Conservation (phyloP, 2,797 vertebrate species). For the Catamblyrhynchus diadema region DNA sequence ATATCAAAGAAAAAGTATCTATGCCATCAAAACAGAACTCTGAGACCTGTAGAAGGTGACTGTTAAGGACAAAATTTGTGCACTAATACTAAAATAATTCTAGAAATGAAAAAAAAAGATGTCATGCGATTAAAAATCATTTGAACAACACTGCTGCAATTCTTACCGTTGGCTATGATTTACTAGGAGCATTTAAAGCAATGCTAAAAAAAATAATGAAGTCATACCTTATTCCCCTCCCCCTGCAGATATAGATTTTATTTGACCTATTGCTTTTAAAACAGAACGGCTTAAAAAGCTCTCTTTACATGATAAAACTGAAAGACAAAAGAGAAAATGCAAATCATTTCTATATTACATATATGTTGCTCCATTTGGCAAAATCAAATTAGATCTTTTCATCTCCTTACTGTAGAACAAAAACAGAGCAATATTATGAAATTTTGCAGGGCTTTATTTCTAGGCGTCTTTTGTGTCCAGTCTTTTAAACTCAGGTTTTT, state of each 20-base stretch:
- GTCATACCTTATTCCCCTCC: constrained; percentile 53
- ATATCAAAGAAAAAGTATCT: not conserved
- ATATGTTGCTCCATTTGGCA: constrained; percentile 75
- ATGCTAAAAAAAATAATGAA: constrained; percentile 61
- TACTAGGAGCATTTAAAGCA: constrained; percentile 51
- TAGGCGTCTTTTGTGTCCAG: constrained; percentile 82
- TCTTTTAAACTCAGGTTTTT: constrained; percentile 83
- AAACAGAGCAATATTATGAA: constrained; percentile 84
- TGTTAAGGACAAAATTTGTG: not conserved
- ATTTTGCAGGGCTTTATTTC: constrained; percentile 77
- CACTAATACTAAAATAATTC: not conserved
- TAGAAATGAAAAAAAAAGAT: constrained; percentile 12
- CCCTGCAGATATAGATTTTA: constrained; percentile 71
- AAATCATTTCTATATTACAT: constrained; percentile 77
- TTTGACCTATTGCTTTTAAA: constrained; percentile 80
- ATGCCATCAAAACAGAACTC: not conserved
- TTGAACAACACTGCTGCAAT: not conserved
- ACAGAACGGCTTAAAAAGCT: constrained; percentile 65
- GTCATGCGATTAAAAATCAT: constrained; percentile 15
- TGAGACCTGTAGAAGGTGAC: not conserved
- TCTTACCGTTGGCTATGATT: not conserved
- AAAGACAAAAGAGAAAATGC: constrained; percentile 76
- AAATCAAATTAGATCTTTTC: constrained; percentile 79
- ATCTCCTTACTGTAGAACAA: constrained; percentile 78
- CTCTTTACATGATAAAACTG: constrained; percentile 68